Evolutionary conservation across 2,113 vertebrate species (phyloP), one percentile per base, ranked within the genome.

Genomic region (Chionomys nivalis): DNA sequence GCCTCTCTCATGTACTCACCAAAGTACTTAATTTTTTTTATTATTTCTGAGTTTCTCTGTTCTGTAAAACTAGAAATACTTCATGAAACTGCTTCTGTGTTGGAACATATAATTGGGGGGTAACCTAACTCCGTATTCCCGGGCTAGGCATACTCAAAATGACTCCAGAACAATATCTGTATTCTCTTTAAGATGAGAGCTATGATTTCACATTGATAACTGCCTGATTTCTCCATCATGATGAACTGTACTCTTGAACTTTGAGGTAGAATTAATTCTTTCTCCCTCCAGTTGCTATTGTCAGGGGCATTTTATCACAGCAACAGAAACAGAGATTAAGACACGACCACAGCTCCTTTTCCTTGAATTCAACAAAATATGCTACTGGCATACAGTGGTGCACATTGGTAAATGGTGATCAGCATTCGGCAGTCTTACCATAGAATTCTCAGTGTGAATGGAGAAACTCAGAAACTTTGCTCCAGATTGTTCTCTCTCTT

Each of bases 281-380:
- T 42, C 55, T 82, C 55, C 26, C 39, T 44, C 44, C n/a, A 19
- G 58, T 19, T 85, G 58, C 24, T 85, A 31, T 44, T 31, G 14
- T 65, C 14, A 19, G 58, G n/a, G 81, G 81, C 13, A 31, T 44
- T 83, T 28, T 19, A 44, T 65, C 39, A 63, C 36, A 61, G 79
- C 36, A 28, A 9, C 82, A 65, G 23, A 39, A 85, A 39, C 58
- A 85, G 82, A 65, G 31, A 65, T 65, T 44, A 85, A 85, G 83
- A 68, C 42, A 47, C 1, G 31, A 3, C 17, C 21, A 66, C 0
- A 44, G 19, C 65, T 49, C n/a, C 79, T 42, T 23, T 19, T 91
- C 49, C 49, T 87, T 89, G 24, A 77, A 39, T 93, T 21, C 39
- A 81, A 82, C 68, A 91, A 96, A 94, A 91, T 42, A 87, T 28